Evolutionary conservation across 2,797 vertebrate species (phyloP).

Genomic region (Uromys caudimaculatus): DNA sequence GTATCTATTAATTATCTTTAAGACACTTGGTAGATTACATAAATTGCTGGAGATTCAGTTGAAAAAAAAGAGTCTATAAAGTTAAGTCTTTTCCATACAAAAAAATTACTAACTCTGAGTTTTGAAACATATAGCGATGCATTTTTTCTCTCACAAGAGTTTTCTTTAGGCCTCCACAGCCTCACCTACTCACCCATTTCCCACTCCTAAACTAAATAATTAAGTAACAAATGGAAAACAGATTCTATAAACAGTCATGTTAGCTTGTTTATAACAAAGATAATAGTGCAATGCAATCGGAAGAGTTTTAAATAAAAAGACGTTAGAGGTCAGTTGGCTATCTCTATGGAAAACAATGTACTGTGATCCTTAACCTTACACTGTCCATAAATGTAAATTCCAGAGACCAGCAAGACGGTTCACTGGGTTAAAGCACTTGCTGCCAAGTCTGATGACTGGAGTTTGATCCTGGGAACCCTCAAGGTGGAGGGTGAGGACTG

Average conservation of each 20-base stretch:
- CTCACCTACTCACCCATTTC: background rate
- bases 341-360: background rate
- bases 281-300: background rate
- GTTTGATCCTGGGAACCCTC: background rate
- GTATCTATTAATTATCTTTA: slow-evolving; percentile 47
- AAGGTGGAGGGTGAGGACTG: background rate
- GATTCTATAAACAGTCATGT: background rate
- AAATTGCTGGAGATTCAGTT: slow-evolving; percentile 40
- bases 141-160: background rate
- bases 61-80: slow-evolving; percentile 69
- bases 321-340: background rate
- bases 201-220: background rate
- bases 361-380: background rate
- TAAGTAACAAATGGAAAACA: background rate
- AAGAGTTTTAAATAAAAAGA: slow-evolving; percentile 14
- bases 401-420: background rate
- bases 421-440: background rate
- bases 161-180: background rate
- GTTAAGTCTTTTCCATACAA: background rate
- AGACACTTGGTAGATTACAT: slow-evolving; percentile 28
- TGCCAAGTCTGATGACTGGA: background rate
- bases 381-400: background rate
- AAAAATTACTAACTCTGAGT: slow-evolving; percentile 48
- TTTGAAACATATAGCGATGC: background rate
- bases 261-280: background rate